These are phyloP conservation scores for Pionites leucogaster DNA, from an alignment of 2,113 vertebrate genomes.

Conservation along the genomic window DNA sequence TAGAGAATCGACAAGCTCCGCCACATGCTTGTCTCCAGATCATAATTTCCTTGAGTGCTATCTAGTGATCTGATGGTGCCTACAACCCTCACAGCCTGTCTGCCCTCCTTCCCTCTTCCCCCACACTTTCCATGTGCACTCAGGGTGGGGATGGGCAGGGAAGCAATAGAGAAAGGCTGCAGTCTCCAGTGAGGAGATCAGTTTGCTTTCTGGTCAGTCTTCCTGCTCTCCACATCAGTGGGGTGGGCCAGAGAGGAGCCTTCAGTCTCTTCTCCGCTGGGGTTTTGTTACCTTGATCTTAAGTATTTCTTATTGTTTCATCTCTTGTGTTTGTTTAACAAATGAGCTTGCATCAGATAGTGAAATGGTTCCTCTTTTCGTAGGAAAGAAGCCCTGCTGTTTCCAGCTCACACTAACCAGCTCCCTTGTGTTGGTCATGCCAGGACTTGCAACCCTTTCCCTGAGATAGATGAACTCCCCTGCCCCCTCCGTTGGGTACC, in stretches of 20 bases:
- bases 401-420: neutral
- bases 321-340: conserved; percentile 49
- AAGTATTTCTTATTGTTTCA: neutral
- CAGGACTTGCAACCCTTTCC: conserved; percentile 42
- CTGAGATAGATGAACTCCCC: neutral
- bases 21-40: neutral
- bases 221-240: neutral
- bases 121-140: rapidly evolving
- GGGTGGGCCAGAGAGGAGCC: neutral
- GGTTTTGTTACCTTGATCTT: neutral
- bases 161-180: neutral
- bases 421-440: neutral
- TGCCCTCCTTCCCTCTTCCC: neutral
- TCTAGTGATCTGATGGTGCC: neutral
- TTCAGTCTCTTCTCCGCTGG: neutral
- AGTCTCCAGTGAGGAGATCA: neutral
- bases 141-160: neutral
- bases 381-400: neutral
- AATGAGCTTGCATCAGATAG: neutral
- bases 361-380: neutral
- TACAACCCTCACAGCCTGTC: neutral
- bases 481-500: neutral
- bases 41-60: conserved; percentile 1
- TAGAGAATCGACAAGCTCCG: neutral
- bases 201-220: conserved; percentile 4